Base-by-base conservation (phyloP, 2,797 vertebrate species). In the Schizopygopsis pylzovi region DNA sequence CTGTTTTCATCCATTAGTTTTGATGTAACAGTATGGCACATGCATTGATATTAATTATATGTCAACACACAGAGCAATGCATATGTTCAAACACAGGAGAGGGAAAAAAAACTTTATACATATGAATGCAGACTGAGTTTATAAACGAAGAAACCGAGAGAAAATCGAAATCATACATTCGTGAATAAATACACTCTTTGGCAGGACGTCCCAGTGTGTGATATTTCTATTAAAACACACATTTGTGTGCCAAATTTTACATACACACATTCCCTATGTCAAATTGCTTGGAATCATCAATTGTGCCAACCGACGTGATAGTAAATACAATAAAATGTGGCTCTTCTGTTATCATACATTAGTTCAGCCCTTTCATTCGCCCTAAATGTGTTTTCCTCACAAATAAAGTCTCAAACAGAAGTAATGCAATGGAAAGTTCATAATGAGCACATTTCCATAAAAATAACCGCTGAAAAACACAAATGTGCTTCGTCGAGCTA, bases 161-260 rank as follows among this genome's bases (percentile, higher is more conserved):
- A 79, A 90, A 90, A 88, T 68, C 2, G 78, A 71, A 77, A 82
- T 84, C 59, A 49, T 54, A 86, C 59, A 59, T 56, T 59, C 81
- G n/a, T 91, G 63, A 85, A 67, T 90, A 84, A 87, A 86, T 88
- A 92, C 90, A 93, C 91, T 94, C 93, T 95, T 96, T 95, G 94
- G 94, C 93, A 92, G 86, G 61, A 89, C 75, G 87, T 90, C 84
- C 84, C 79, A 72, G 73, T 87, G 84, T 89, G 86, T 85, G 88
- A 85, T 88, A 88, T 85, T 89, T 87, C 67, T 90, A 79, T 72
- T 67, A 54, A 86, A 41, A 56, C 75, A 52, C 65, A 56, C 22
- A 15, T 56, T n/a, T 67, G n/a, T 28, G 56, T 37, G 59, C 49
- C 16, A 22, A 37, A 28, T 20, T n/a, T 33, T 15, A 59, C 41